A percentile compares a stretch with the other conserved stretches of the same genome.
phyloP scores from a whole-genome alignment of 2,888 invertebrate genomes.

The Drosophila algonquin region DNA sequence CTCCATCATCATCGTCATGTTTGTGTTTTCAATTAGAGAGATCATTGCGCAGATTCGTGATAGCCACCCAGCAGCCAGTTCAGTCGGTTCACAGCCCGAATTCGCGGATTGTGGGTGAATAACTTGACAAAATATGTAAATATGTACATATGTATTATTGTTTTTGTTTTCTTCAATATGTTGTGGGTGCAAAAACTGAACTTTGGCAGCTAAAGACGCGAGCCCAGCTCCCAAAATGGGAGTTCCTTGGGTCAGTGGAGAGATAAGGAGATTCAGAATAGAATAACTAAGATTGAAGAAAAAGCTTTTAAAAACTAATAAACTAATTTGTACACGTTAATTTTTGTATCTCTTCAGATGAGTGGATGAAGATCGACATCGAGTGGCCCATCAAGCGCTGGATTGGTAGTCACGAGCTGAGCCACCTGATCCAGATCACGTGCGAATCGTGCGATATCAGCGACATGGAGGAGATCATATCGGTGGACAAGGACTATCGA shows the following conservation, averaged over 20 bases:
- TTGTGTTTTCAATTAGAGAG: conserved; percentile 45
- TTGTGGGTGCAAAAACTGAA: conserved; percentile 50
- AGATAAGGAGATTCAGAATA: conserved; percentile 15
- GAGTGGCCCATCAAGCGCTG: conserved; percentile 91
- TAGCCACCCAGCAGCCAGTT: conserved; percentile 19
- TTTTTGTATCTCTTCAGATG: conserved; percentile 85
- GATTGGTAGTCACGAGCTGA: conserved; percentile 88
- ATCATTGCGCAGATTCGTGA: conserved; percentile 50
- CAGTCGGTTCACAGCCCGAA: not conserved
- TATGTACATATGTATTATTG: not conserved
- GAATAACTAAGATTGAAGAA: not conserved
- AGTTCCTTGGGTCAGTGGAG: conserved; percentile 43
- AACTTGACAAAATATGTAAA: conserved; percentile 45
- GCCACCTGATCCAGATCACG: conserved; percentile 90
- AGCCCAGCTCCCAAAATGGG: conserved; percentile 9
- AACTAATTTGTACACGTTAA: not conserved
- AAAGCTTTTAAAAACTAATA: not conserved
- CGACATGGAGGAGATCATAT: conserved; percentile 87
- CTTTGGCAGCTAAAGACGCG: conserved; percentile 45
- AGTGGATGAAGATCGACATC: conserved; percentile 92
- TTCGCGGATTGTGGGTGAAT: conserved; percentile 64
- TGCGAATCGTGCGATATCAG: conserved; percentile 90
- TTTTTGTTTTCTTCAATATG: conserved; percentile 22
- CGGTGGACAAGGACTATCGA: conserved; percentile 88
- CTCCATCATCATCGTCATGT: conserved; percentile 22